phyloP scores from a whole-genome alignment of 2,797 vertebrate genomes.

The Chaetodon trifasciatus region DNA sequence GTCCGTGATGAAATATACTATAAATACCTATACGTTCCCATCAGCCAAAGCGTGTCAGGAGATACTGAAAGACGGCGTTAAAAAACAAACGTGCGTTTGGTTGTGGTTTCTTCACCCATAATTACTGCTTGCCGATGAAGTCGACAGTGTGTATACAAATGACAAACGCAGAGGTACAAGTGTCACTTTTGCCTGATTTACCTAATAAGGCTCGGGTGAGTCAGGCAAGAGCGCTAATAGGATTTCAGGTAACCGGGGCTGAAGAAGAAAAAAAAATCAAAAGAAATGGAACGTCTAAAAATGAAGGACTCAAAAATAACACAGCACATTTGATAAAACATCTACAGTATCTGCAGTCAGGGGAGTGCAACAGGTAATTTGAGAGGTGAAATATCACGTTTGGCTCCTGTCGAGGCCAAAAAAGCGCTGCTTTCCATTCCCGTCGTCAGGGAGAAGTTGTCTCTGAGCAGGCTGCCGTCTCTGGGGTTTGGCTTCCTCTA shows the following conservation, averaged over 20 bases:
- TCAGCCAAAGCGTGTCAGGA: not conserved
- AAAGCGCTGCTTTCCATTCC: not conserved
- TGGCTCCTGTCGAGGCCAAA: not conserved
- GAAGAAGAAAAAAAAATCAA: conserved; percentile 43
- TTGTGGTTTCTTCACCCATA: conserved; percentile 1
- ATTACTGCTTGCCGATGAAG: conserved; percentile 8
- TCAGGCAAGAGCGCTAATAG: conserved; percentile 64
- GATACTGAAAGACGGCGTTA: not conserved
- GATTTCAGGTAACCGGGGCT: conserved; percentile 60
- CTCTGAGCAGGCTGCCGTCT: not conserved
- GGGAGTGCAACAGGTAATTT: conserved; percentile 4
- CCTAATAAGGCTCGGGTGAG: conserved; percentile 66
- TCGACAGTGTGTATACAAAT: conserved; percentile 39
- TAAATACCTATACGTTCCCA: not conserved
- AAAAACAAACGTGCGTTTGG: not conserved
- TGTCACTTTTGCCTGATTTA: conserved; percentile 67
- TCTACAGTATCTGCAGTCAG: not conserved
- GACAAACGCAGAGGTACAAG: conserved; percentile 40
- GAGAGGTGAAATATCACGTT: not conserved
- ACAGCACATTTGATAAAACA: not conserved
- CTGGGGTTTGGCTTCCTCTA: conserved; percentile 1
- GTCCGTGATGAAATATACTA: not conserved
- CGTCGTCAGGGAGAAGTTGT: not conserved
- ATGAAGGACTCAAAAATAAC: conserved; percentile 43
- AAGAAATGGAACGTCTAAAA: conserved; percentile 59